These are phyloP conservation scores for Teleogryllus occipitalis DNA, from an alignment of 1,140 invertebrate genomes.

Conservation along the genomic window DNA sequence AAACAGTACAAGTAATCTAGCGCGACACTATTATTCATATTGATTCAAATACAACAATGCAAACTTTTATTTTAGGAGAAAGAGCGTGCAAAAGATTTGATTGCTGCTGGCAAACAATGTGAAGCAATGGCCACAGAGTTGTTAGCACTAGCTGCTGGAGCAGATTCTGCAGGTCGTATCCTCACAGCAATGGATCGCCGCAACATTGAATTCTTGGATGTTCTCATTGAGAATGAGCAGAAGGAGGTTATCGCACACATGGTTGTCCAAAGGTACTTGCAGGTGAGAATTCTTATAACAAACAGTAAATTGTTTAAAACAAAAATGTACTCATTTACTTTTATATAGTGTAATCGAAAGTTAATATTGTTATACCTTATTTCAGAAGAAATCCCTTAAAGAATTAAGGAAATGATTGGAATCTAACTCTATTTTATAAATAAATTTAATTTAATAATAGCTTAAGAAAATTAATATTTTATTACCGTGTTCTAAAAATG, in stretches of 20 bases:
- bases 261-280: conserved; percentile 78
- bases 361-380: too few relatives aligned
- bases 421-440: too few relatives aligned
- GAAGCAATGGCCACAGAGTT: conserved; percentile 96
- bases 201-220: conserved; percentile 91
- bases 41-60: too few relatives aligned
- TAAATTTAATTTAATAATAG: too few relatives aligned
- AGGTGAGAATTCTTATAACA: conserved; percentile 45
- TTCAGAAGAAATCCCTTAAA: too few relatives aligned
- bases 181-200: conserved; percentile 84
- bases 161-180: conserved; percentile 85
- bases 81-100: conserved; percentile 92
- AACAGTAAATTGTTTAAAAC: not conserved
- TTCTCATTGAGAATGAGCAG: conserved; percentile 96
- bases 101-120: conserved; percentile 89
- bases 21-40: too few relatives aligned
- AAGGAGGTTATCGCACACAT: conserved; percentile 92
- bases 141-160: conserved; percentile 83
- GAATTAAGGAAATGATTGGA: too few relatives aligned
- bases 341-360: too few relatives aligned
- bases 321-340: too few relatives aligned
- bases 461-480: too few relatives aligned
- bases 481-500: too few relatives aligned
- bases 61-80: conserved; percentile 61
- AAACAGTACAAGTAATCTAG: not conserved